Base-by-base conservation (phyloP, 2,888 invertebrate species). In the Cephus rjabovi region DNA sequence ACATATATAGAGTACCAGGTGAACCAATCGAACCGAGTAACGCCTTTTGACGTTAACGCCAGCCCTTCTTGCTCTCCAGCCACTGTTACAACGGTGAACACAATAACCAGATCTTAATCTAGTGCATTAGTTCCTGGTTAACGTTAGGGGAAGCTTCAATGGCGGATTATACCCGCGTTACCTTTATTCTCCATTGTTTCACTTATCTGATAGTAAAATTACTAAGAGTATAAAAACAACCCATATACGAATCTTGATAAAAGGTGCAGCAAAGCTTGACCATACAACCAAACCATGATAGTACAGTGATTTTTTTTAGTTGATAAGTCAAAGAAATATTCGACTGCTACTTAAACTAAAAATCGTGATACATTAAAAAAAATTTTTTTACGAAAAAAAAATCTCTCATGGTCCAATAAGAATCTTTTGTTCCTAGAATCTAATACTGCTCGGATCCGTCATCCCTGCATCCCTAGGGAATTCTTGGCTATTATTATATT, bases 41-140 rank as follows among this genome's bases (percentile, higher is more conserved):
- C 89, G 88, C 89, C 85, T 89, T 88, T 89, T 89, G 90, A 90
- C 90, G 88, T 90, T 89, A 88, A 90, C 89, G 89, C 89, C 87
- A 85, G 82, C 79, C 77, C 86, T 85, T 87, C 86, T 84, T 56
- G 56, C 56, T 56, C 23, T 56, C 56, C 56, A 56, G 56, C 56
- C 56, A 56, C 56, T 23, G 56, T 56, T 56, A 56, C 56, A 56
- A 56, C 56, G 56, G 9, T 56, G 56, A 23, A 56, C 56, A 56
- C 56, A 90, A 89, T 81, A 81, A 56, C 73, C 80, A 81, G 90
- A 91, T 91, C 85, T 83, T 88, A 88, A 91, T 91, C 91, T 90
- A 84, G 86, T 84, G 86, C 87, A 87, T 89, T 87, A 86, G 87
- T 88, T 86, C 84, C 86, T 86, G 85, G 85, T 88, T 87, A 87